Conservation (phyloP, 2,888 invertebrate genomes). For the Stenichneumon culpator region DNA sequence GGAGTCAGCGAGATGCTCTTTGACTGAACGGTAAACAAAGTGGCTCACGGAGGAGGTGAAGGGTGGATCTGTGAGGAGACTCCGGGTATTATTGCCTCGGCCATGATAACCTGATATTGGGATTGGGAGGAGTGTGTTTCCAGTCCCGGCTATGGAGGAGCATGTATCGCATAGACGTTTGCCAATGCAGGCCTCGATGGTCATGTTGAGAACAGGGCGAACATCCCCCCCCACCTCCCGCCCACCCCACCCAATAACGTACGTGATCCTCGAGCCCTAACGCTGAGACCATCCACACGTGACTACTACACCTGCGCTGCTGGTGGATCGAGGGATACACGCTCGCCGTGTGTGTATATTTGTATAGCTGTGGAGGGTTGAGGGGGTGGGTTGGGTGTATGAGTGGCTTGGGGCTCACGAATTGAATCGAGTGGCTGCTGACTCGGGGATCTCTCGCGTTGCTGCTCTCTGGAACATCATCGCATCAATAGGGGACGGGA, state of each 20-base stretch:
- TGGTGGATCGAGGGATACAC: conserved; percentile 16
- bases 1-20: not conserved
- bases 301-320: conserved; percentile 21
- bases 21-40: conserved; percentile 5
- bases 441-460: conserved; percentile 59
- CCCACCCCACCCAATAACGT: conserved; percentile 22
- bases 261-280: conserved; percentile 27
- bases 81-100: conserved; percentile 24
- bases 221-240: not conserved
- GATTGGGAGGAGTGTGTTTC: not conserved
- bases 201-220: conserved; percentile 33
- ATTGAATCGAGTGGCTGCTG: conserved; percentile 66
- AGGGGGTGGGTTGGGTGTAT: conserved; percentile 14
- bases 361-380: conserved; percentile 12
- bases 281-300: conserved; percentile 4
- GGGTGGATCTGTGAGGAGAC: too few species aligned
- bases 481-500: not conserved
- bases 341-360: conserved; percentile 22
- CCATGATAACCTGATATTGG: conserved; percentile 24
- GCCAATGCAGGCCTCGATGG: conserved; percentile 21
- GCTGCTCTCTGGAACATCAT: conserved; percentile 37
- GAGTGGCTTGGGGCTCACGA: conserved; percentile 48
- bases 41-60: not conserved
- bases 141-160: not conserved
- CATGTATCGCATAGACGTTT: conserved; percentile 27